Evolutionary conservation across 2,797 vertebrate species (phyloP).

Genomic region (Sternarchorhynchus goeldii): DNA sequence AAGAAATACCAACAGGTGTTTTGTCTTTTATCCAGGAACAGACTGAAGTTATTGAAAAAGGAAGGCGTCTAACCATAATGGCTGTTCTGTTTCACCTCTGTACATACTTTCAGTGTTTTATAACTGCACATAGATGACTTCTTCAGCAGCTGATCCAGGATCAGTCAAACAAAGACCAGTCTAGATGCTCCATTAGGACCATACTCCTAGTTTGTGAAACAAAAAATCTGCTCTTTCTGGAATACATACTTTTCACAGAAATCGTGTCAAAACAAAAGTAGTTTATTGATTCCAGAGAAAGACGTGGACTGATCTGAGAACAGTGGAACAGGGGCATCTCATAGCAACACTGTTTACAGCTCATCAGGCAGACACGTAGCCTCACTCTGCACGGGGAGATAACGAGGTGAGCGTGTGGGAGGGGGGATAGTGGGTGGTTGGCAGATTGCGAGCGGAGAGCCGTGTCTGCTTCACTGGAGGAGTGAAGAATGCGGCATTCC

Average conservation of each 20-base stretch:
- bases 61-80: neutral
- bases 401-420: neutral
- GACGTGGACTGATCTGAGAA: neutral
- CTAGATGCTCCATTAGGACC: too few species aligned
- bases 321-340: neutral
- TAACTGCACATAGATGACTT: neutral
- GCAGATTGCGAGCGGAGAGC: neutral
- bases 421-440: neutral
- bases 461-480: neutral
- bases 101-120: neutral
- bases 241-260: neutral
- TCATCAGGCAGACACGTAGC: neutral
- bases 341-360: neutral
- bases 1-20: neutral
- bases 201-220: too few species aligned
- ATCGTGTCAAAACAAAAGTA: neutral
- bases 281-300: neutral
- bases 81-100: neutral
- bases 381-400: constrained; percentile 1
- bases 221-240: too few species aligned
- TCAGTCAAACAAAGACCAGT: too few species aligned
- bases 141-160: too few species aligned
- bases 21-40: neutral
- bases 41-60: too few species aligned
- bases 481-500: neutral